Base-by-base conservation (phyloP, 2,888 invertebrate genomes). In the Tyria jacobaeae region DNA sequence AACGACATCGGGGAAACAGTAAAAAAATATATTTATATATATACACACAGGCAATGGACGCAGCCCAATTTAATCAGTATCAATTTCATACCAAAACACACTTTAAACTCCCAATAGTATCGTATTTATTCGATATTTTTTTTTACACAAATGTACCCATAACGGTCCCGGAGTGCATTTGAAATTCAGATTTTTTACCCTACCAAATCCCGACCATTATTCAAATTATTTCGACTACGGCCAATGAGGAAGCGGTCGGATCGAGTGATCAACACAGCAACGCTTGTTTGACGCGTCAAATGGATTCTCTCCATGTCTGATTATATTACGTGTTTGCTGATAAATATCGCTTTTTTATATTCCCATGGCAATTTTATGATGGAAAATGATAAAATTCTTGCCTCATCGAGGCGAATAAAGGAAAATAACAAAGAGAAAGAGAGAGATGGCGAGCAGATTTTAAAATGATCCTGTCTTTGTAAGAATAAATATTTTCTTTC, bases 171-270 rank as follows among this genome's bases (percentile, higher is more conserved):
- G 61, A 68, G 50, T 70, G 74, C 78, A 77, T 75, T 71, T 74
- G 66, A 72, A 73, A 60, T 78, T 78, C 76, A 78, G 64, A 78
- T 78, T 78, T 64, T 57, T 71, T 67, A n/a, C n/a, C n/a, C n/a
- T 35, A 63, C 54, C 59, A 61, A 60, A 50, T 56, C 52, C 54
- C 34, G 47, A 57, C 57, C 71, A 75, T 78, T 76, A 76, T 78
- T 75, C 76, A 76, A 76, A 76, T 76, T 76, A 73, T 78, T 71
- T 68, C 27, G 57, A 57, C 64, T 49, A 27, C 63, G 65, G 61
- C 76, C 76, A 76, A 72, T 74, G 72, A 72, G 65, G 55, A 57
- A 63, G 50, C 44, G 50, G 57, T 64, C 37, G 53, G 44, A 62
- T 57, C 51, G 37, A 31, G 48, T 61, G 60, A 72, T 66, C 65